These are phyloP conservation scores for Carabus problematicus DNA, from an alignment of 2,888 invertebrate genomes.

Conservation along the genomic window DNA sequence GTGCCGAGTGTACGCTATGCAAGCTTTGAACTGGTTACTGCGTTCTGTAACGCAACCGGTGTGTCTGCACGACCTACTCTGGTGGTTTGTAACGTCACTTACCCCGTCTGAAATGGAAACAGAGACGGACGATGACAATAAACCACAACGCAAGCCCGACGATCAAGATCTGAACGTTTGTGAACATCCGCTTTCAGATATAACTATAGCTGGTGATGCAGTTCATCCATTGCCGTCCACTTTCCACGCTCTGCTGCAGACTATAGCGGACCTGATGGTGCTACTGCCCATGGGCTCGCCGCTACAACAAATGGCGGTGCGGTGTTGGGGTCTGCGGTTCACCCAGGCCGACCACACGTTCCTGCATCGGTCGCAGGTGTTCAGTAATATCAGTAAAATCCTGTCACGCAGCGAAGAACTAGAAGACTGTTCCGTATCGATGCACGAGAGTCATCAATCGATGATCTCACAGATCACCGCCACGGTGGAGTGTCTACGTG, in stretches of 20 bases:
- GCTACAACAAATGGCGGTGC: conserved; percentile 88
- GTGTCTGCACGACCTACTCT: conserved; percentile 92
- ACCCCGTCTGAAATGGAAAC: conserved; percentile 64
- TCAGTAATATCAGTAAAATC: conserved; percentile 95
- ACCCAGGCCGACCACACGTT: conserved; percentile 89
- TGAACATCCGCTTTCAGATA: conserved; percentile 82
- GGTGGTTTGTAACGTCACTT: conserved; percentile 94
- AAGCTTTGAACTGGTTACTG: conserved; percentile 95
- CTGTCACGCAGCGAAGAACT: conserved; percentile 90
- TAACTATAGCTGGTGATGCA: conserved; percentile 76
- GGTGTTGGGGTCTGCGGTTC: conserved; percentile 93
- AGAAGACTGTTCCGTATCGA: conserved; percentile 65
- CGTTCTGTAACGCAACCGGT: conserved; percentile 90
- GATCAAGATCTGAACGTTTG: conserved; percentile 66
- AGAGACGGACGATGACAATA: conserved; percentile 65
- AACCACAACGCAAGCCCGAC: conserved; percentile 56
- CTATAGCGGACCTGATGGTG: conserved; percentile 91
- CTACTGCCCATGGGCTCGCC: conserved; percentile 86
- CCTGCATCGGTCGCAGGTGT: conserved; percentile 80
- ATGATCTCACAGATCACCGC: conserved; percentile 57
- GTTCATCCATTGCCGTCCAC: conserved; percentile 67
- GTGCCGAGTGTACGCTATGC: conserved; percentile 86
- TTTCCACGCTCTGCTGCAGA: conserved; percentile 87
- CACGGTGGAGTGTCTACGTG: conserved; percentile 71
- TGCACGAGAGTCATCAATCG: conserved; percentile 67